phyloP scores from a whole-genome alignment of 1,140 invertebrate species.

The Andricus grossulariae region DNA sequence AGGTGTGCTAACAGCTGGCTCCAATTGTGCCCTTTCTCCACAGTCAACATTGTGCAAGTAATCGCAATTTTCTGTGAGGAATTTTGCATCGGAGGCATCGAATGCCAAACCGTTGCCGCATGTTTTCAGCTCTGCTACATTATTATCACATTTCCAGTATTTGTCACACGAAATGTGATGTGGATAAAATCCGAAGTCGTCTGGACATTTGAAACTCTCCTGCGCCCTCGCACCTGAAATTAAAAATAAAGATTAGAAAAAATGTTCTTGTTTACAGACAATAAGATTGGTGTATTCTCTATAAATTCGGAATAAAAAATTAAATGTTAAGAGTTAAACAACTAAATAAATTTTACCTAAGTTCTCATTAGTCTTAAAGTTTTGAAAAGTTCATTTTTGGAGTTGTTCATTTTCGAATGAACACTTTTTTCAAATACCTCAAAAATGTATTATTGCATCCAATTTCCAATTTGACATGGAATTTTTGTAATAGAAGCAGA shows the following conservation, averaged over 20 bases:
- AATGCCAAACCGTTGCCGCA: conserved; percentile 96
- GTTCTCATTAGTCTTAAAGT: no score
- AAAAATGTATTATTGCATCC: no score
- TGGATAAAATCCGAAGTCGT: conserved; percentile 96
- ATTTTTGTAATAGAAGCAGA: no score
- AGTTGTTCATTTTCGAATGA: no score
- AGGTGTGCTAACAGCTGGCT: conserved; percentile 89
- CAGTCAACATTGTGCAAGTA: conserved; percentile 97
- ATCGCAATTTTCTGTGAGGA: conserved; percentile 95
- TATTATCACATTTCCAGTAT: conserved; percentile 96
- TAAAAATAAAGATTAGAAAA: conserved; percentile 41
- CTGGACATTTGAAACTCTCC: conserved; percentile 93
- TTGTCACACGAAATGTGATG: conserved; percentile 94
- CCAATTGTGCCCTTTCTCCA: conserved; percentile 89
- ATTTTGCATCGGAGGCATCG: conserved; percentile 91
- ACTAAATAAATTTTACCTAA: no score
- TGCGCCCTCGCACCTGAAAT: conserved; percentile 81
- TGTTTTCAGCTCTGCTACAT: conserved; percentile 90
- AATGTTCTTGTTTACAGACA: no score
- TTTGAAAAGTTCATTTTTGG: no score
- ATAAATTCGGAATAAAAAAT: no score
- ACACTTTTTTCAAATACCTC: no score
- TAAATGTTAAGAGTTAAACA: no score
- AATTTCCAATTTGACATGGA: no score
- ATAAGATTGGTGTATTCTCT: no score